Conservation (phyloP, 2,888 invertebrate species). For the Saturnia pavonia region DNA sequence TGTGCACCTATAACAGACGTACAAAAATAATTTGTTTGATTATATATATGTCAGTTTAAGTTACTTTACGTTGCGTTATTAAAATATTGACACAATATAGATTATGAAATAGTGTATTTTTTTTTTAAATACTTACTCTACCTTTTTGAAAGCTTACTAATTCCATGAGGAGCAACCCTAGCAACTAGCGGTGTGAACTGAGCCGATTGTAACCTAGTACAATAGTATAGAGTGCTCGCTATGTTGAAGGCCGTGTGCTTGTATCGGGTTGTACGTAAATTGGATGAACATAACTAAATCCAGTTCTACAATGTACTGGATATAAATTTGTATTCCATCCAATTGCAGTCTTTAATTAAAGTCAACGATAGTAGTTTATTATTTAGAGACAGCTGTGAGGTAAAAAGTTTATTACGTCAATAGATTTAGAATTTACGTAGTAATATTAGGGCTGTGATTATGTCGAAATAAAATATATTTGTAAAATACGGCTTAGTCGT, state of each 20-base stretch:
- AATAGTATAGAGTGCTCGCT: constrained; percentile 26
- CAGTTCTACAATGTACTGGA: constrained; percentile 4
- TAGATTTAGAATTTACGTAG: too few species aligned
- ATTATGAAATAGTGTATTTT: too few species aligned
- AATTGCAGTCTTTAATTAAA: not conserved
- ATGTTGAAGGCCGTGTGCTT: constrained; percentile 25
- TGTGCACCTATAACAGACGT: too few species aligned
- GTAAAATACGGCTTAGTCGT: too few species aligned
- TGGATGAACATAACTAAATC: constrained; percentile 12
- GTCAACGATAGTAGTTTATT: not conserved
- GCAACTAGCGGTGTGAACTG: constrained; percentile 41
- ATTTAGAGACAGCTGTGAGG: not conserved
- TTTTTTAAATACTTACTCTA: not conserved
- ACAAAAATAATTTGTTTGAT: too few species aligned
- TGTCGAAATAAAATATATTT: too few species aligned
- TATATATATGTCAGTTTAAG: too few species aligned
- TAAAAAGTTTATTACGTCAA: not conserved
- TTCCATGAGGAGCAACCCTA: constrained; percentile 15
- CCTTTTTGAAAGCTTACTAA: not conserved
- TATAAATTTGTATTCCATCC: constrained; percentile 1
- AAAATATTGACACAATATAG: too few species aligned
- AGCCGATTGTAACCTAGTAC: constrained; percentile 38
- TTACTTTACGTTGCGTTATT: too few species aligned
- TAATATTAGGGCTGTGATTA: too few species aligned
- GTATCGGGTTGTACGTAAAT: constrained; percentile 25